These are phyloP conservation scores for Melanerpes aurifrons DNA, from an alignment of 2,113 vertebrate genomes.

Conservation along the genomic window DNA sequence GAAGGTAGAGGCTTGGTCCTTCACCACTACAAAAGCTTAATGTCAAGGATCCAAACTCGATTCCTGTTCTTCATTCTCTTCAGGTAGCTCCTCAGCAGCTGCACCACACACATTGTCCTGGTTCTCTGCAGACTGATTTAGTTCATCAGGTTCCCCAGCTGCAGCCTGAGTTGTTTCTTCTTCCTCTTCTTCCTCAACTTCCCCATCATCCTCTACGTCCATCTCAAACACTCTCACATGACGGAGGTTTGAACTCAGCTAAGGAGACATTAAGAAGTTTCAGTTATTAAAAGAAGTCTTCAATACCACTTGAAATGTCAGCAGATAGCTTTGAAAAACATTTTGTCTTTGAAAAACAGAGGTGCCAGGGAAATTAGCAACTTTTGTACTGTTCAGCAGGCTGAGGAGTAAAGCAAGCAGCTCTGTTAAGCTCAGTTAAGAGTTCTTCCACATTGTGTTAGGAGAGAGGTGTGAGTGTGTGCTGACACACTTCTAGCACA, in stretches of 20 bases:
- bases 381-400: background rate
- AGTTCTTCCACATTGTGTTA: background rate
- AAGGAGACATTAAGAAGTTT: background rate
- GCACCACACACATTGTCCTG: background rate
- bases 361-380: background rate
- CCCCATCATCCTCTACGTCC: constrained; percentile 96
- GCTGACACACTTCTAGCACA: background rate
- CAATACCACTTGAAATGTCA: background rate
- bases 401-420: background rate
- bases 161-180: constrained; percentile 62
- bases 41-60: constrained; percentile 63
- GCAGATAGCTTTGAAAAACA: background rate
- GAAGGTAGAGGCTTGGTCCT: background rate
- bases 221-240: constrained; percentile 96
- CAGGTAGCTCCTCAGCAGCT: constrained; percentile 31
- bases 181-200: constrained; percentile 85
- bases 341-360: background rate
- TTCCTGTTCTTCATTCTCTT: constrained; percentile 66
- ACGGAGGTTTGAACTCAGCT: constrained; percentile 94
- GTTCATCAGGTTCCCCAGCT: constrained; percentile 64
- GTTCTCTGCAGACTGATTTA: constrained; percentile 49
- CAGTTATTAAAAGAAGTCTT: background rate
- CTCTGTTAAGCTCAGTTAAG: background rate
- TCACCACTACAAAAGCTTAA: background rate
- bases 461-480: background rate